Evolutionary conservation across 2,888 invertebrate species (phyloP), one percentile per base, ranked within the genome.

Genomic region (Iphiclides podalirius): DNA sequence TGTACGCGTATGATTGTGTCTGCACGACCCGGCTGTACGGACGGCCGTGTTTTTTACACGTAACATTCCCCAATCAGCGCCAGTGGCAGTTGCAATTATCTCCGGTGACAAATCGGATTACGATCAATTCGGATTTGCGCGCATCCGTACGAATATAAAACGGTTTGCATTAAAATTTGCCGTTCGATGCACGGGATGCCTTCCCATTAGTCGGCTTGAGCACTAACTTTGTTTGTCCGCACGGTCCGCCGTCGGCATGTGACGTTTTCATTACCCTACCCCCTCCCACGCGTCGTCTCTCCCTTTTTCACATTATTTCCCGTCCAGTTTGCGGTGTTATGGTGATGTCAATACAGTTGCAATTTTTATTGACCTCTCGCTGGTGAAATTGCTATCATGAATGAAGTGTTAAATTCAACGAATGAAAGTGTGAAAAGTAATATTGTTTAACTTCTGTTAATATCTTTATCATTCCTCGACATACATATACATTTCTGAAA

Each of bases 121-220:
- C 88, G 89, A 89, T 89, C 89, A 87, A 88, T 89, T 89, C 89
- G 84, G 85, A 89, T 88, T 89, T 87, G 88, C 77, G 80, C 83
- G 81, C 79, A 83, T 86, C 75, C 81, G 82, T 72, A 79, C 83
- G 88, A 85, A 87, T 85, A 86, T 86, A 88, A 89, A 89, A 89
- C 85, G 87, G 87, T 89, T 88, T 88, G 80, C 84, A 84, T 87
- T 88, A 85, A 87, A 89, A 88, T 87, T 88, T 88, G 77, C 75
- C 79, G 77, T 72, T 68, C 81, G 76, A 83, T 85, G 85, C 83
- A 79, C 31, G n/a, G n/a, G 83, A 85, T 84, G 84, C 83, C 82
- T 86, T 83, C 80, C 83, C 75, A 87, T 87, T 86, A 86, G 81
- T 73, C 71, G 74, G 72, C 20, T 73, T 73, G 76, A 67, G 71